phyloP scores from a whole-genome alignment of 2,888 invertebrate species.

The Subacronicta megacephala region DNA sequence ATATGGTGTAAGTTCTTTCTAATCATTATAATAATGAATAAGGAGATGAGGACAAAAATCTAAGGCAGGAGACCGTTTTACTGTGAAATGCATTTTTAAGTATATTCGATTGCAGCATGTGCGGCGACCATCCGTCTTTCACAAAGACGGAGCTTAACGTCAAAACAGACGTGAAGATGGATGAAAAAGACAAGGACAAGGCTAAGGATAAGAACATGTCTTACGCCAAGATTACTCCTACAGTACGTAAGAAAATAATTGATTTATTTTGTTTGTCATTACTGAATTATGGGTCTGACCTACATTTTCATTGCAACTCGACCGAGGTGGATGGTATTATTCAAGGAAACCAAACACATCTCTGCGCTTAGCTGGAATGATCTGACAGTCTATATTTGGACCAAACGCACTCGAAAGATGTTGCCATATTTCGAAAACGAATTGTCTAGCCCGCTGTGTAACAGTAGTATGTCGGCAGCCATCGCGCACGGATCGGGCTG shows the following conservation, averaged over 20 bases:
- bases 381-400: no score
- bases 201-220: constrained; percentile 61
- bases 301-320: no score
- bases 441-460: neutral
- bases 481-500: constrained; percentile 59
- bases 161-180: constrained; percentile 62
- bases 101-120: constrained; percentile 71
- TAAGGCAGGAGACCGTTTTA: neutral
- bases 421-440: no score
- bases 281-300: no score
- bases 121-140: constrained; percentile 83
- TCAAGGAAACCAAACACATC: no score
- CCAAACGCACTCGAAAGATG: no score
- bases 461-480: constrained; percentile 49
- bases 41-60: no score
- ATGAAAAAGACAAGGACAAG: constrained; percentile 63
- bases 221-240: constrained; percentile 68
- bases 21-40: neutral
- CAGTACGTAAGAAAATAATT: constrained; percentile 59
- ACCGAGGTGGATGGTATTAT: no score
- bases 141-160: constrained; percentile 79
- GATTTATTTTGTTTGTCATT: no score
- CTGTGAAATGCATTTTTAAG: constrained; percentile 22
- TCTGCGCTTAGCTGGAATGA: no score
- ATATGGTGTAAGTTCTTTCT: constrained; percentile 80